phyloP scores from a whole-genome alignment of 1,140 invertebrate species.

The Polypedilum pembai region DNA sequence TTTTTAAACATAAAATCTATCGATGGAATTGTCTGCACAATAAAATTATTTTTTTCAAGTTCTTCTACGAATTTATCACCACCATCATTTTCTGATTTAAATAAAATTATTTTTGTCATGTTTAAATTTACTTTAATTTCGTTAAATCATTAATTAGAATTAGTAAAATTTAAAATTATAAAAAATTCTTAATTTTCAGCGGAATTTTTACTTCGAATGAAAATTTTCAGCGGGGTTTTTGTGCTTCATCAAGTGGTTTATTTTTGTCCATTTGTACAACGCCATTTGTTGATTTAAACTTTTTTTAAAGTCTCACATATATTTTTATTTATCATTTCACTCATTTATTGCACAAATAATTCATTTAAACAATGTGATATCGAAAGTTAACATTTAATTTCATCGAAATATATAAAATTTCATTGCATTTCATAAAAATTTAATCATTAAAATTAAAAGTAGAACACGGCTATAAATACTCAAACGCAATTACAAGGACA shows the following conservation, averaged over 20 bases:
- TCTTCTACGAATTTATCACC: slow-evolving; percentile 47
- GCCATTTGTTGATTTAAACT: too few relatives aligned
- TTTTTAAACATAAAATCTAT: slow-evolving; percentile 47
- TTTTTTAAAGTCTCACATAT: too few relatives aligned
- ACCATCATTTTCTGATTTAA: slow-evolving; percentile 49
- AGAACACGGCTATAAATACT: background rate
- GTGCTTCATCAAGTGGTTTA: too few relatives aligned
- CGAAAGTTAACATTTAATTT: background rate
- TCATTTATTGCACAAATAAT: background rate
- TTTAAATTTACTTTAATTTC: background rate
- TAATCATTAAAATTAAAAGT: background rate
- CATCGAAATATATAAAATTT: background rate
- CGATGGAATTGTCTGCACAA: slow-evolving; percentile 48
- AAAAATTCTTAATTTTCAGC: too few relatives aligned
- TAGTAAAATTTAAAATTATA: background rate
- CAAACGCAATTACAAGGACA: background rate
- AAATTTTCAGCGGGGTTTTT: background rate
- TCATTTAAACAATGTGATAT: background rate
- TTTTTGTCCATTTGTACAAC: too few relatives aligned
- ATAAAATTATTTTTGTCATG: slow-evolving; percentile 48
- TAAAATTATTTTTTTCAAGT: slow-evolving; percentile 44
- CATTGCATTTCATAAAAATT: background rate
- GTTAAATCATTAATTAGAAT: background rate
- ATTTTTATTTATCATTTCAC: too few relatives aligned
- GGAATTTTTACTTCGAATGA: too few relatives aligned